Percentiles rank a stretch among this genome's conserved stretches.
phyloP scores from a whole-genome alignment of 2,113 vertebrate genomes.

The Oryzias javanicus region DNA sequence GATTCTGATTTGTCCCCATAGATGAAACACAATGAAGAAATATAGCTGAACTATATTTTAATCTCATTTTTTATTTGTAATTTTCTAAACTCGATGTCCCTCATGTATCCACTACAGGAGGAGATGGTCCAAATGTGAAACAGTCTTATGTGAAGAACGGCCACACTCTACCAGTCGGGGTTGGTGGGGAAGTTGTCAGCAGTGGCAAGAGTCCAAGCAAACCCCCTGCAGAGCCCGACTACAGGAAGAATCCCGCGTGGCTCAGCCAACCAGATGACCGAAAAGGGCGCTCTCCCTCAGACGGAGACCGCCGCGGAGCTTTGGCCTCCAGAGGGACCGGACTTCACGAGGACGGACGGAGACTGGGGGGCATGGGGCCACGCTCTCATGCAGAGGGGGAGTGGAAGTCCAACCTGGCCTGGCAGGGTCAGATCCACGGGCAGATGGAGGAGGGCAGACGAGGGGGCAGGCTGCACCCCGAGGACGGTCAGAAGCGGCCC shows the following conservation, averaged over 20 bases:
- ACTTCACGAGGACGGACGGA: conserved; percentile 58
- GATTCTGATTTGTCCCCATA: too few species aligned
- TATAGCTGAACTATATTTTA: too few species aligned
- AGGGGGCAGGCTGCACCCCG: conserved; percentile 63
- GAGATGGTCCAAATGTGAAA: conserved; percentile 78
- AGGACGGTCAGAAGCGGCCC: conserved; percentile 68
- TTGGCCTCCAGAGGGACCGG: conserved; percentile 41
- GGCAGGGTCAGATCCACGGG: conserved; percentile 67
- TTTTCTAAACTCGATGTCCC: too few species aligned
- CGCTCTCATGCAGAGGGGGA: conserved; percentile 61
- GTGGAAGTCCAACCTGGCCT: conserved; percentile 64
- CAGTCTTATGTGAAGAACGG: conserved; percentile 87
- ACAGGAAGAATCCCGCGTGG: conserved; percentile 76
- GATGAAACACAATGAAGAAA: too few species aligned
- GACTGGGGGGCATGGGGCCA: conserved; percentile 55
- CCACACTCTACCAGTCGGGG: conserved; percentile 81
- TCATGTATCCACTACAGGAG: conserved; percentile 47
- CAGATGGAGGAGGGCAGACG: conserved; percentile 59
- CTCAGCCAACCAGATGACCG: conserved; percentile 77
- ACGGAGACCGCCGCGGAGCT: conserved; percentile 58
- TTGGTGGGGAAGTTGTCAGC: conserved; percentile 42
- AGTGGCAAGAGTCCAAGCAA: conserved; percentile 66
- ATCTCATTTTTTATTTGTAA: not conserved
- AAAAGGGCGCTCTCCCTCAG: conserved; percentile 60
- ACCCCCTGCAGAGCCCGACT: conserved; percentile 75